Conservation (phyloP, 1,140 invertebrate species). For the Heliconius melpomene region DNA sequence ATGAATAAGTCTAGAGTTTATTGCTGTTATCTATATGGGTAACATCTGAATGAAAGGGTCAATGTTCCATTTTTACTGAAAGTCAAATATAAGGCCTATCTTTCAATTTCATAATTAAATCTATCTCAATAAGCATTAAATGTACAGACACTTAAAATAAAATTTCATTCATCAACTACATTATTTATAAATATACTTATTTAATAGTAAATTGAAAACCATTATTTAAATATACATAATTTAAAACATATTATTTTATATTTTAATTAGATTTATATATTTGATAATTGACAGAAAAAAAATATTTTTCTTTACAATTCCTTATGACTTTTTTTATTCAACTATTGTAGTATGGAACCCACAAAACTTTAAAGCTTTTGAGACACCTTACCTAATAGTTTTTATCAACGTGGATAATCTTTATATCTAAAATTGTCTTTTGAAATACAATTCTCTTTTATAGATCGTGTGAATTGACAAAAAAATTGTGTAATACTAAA, state of each 20-base stretch:
- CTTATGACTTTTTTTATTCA: too few species aligned
- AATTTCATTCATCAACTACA: too few species aligned
- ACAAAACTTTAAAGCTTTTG: background rate
- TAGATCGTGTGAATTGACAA: slow-evolving; percentile 2
- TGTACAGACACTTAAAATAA: too few species aligned
- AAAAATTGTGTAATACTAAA: background rate
- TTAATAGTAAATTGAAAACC: too few species aligned
- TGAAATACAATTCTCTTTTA: background rate
- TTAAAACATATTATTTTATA: too few species aligned
- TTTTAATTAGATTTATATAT: too few species aligned
- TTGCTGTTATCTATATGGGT: slow-evolving; percentile 33
- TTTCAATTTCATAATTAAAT: background rate
- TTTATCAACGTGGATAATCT: slow-evolving; percentile 1
- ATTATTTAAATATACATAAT: too few species aligned
- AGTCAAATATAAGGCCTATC: background rate
- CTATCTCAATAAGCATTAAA: background rate
- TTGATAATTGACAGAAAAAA: too few species aligned
- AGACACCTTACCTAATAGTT: background rate
- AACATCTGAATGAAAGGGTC: slow-evolving; percentile 45
- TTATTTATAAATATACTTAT: too few species aligned
- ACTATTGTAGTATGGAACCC: too few species aligned
- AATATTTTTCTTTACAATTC: too few species aligned
- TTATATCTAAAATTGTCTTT: background rate
- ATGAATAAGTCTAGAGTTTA: slow-evolving; percentile 20
- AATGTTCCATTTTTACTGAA: background rate